Evolutionary conservation across 2,113 vertebrate species (phyloP), one percentile per base, ranked within the genome.

Genomic region (Rhinichthys klamathensis): DNA sequence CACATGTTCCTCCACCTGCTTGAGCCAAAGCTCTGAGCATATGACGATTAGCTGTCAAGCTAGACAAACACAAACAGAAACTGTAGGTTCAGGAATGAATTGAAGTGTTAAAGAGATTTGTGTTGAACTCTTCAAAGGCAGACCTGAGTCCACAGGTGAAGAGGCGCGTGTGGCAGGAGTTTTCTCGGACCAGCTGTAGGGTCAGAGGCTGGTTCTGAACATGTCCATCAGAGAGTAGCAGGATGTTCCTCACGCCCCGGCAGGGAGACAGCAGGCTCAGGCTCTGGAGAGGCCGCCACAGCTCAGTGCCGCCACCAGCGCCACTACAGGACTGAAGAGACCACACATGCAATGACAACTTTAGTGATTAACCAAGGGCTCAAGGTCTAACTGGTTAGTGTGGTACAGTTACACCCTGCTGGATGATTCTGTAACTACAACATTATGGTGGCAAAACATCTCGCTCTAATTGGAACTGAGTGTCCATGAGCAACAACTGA

Each of bases 141-240:
- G 89, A 97, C 97, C 96, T 90, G 51, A 96, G 87, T 23, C 96
- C 96, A 51, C 96, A 97, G 87, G 94, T 94, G 89, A 97, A 97
- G 88, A 98, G 89, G n/a, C 96, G 93, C 11, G 93, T 97, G 85
- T 96, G 95, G 2, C 18, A 72, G n/a, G 85, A 80, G 16, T 94
- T 92, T 51, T 94, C 94, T 61, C 92, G 92, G 67, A 96, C 89
- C 38, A 96, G 92, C 91, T 92, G 92, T 88, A 97, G 51, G 0
- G 94, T 95, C 82, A 95, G 76, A 51, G 88, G 89, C 0, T 95
- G 85, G 30, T 95, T 95, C 88, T 97, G 96, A 84, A 97, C 87
- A 88, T 97, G 96, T 3, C 96, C 97, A 27, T 97, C 97, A 0
- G 96, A 97, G 86, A 97, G 91, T 79, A 97, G 92, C 87, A 98